phyloP scores from a whole-genome alignment of 2,888 invertebrate species.

The Ormyrus nitidulus region DNA sequence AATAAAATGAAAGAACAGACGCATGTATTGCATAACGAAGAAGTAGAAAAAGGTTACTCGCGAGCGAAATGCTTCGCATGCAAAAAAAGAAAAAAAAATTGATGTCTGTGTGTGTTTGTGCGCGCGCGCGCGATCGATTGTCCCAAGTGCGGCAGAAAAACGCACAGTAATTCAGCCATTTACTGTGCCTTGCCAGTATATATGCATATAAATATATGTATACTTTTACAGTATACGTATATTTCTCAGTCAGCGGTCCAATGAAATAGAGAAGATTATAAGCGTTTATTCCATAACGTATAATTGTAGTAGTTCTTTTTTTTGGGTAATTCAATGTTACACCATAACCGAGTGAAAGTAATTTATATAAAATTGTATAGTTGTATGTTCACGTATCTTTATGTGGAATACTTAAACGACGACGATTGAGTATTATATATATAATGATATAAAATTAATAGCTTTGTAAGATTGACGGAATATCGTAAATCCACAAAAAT shows the following conservation, averaged over 20 bases:
- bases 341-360: not conserved
- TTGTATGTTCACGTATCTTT: no score
- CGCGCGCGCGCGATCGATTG: not conserved
- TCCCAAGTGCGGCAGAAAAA: slow-evolving; percentile 44
- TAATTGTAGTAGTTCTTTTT: not conserved
- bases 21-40: no score
- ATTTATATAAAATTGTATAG: no score
- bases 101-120: slow-evolving; percentile 10
- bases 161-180: slow-evolving; percentile 64
- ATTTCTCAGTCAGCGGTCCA: slow-evolving; percentile 42
- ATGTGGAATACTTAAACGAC: no score
- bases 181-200: slow-evolving; percentile 57
- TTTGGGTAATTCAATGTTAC: not conserved
- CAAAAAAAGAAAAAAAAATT: slow-evolving; percentile 1
- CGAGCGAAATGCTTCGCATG: not conserved
- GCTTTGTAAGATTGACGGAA: no score
- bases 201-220: slow-evolving; percentile 1
- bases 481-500: no score
- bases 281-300: not conserved
- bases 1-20: no score
- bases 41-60: no score
- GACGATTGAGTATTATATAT: no score
- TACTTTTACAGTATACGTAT: not conserved
- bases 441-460: no score
- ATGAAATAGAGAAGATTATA: slow-evolving; percentile 1